Percentiles rank a stretch among this genome's conserved stretches.
Conservation (phyloP, 2,888 invertebrate genomes). For the Spicauda simplicius region DNA sequence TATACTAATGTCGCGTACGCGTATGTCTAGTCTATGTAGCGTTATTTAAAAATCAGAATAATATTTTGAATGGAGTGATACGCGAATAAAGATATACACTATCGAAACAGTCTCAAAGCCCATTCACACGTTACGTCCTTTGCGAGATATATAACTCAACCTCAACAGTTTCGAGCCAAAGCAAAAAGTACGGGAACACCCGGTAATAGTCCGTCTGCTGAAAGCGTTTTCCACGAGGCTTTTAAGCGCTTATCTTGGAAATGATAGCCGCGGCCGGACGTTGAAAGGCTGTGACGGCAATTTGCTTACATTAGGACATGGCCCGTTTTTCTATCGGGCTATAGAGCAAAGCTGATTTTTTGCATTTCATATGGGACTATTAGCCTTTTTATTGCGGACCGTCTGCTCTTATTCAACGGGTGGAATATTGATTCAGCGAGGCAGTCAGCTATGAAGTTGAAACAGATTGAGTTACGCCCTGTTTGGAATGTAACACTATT, state of each 20-base stretch:
- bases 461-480: conserved; percentile 64
- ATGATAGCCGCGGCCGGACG: conserved; percentile 82
- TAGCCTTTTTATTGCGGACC: conserved; percentile 43
- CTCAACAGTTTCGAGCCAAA: conserved; percentile 55
- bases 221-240: conserved; percentile 81
- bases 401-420: conserved; percentile 54
- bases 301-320: conserved; percentile 83
- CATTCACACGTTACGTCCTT: conserved; percentile 48
- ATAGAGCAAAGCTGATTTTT: conserved; percentile 36
- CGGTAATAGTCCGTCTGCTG: conserved; percentile 73
- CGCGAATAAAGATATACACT: conserved; percentile 50
- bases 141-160: conserved; percentile 55
- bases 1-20: too few species aligned
- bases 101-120: conserved; percentile 51
- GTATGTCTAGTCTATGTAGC: too few species aligned
- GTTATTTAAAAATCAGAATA: neutral
- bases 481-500: conserved; percentile 62
- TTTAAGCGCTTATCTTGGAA: conserved; percentile 84
- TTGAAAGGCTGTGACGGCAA: conserved; percentile 82
- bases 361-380: conserved; percentile 40
- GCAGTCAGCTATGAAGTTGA: conserved; percentile 66
- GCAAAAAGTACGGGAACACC: conserved; percentile 71
- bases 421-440: conserved; percentile 60
- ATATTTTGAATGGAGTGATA: conserved; percentile 38
- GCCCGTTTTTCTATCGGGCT: conserved; percentile 61